Conservation (phyloP, 2,888 invertebrate species). For the Aporophyla lueneburgensis region DNA sequence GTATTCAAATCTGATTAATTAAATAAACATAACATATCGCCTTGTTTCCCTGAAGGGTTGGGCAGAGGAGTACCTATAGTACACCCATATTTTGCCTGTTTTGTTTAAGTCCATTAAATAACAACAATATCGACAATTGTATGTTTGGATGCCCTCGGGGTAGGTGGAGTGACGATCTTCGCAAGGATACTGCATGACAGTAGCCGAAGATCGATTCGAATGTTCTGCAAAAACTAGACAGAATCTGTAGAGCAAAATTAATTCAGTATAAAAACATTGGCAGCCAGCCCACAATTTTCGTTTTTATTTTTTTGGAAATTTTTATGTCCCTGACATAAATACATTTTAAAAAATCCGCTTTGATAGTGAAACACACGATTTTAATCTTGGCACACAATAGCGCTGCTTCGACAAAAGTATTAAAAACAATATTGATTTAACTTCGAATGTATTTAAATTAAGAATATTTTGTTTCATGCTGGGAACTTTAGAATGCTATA, state of each 20-base stretch:
- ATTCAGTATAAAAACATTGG: neutral
- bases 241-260: neutral
- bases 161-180: no score
- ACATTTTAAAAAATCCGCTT: neutral
- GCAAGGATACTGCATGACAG: neutral
- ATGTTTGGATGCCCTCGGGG: neutral
- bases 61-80: no score
- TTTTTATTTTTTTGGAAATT: neutral
- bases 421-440: constrained; percentile 20
- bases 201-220: neutral
- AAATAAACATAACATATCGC: neutral
- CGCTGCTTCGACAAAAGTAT: neutral
- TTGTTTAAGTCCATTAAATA: no score
- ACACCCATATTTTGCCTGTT: no score
- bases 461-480: neutral
- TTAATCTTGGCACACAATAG: constrained; percentile 8
- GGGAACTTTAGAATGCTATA: no score
- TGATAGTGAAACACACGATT: neutral
- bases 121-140: neutral
- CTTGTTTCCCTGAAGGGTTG: no score
- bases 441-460: neutral
- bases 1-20: neutral
- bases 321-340: neutral
- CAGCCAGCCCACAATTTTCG: no score
- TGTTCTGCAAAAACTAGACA: no score